These are phyloP conservation scores for Dinothrombium tinctorium DNA, from an alignment of 1,140 invertebrate genomes.

Conservation along the genomic window DNA sequence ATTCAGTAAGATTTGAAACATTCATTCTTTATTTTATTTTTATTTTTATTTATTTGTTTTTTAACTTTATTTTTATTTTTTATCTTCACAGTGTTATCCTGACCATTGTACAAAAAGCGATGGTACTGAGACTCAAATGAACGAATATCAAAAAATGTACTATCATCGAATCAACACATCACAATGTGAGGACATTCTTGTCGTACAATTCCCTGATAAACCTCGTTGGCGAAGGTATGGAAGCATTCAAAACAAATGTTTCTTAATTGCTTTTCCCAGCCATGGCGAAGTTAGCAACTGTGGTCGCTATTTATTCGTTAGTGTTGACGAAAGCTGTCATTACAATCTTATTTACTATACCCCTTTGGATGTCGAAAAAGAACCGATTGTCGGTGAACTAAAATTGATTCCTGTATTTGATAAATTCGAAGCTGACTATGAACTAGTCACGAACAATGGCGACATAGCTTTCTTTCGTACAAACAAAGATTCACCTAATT, in stretches of 20 bases:
- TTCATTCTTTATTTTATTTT: constrained; percentile 1
- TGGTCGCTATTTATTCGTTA: constrained; percentile 61
- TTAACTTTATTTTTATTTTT: constrained; percentile 4
- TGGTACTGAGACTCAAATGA: constrained; percentile 66
- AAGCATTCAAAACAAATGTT: background rate
- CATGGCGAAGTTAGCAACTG: constrained; percentile 53
- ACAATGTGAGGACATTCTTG: constrained; percentile 65
- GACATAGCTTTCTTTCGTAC: constrained; percentile 63
- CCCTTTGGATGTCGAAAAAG: constrained; percentile 26
- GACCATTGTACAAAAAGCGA: constrained; percentile 52
- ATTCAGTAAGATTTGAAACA: constrained; percentile 30
- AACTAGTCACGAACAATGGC: constrained; percentile 78
- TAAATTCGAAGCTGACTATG: constrained; percentile 79
- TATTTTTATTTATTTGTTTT: constrained; percentile 17
- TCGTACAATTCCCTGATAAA: constrained; percentile 71
- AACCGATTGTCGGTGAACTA: constrained; percentile 36
- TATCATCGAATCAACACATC: constrained; percentile 69
- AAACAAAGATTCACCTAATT: constrained; percentile 79
- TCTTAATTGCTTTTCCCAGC: background rate
- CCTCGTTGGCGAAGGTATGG: constrained; percentile 62
- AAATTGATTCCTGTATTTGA: constrained; percentile 48
- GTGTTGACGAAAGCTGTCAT: constrained; percentile 52
- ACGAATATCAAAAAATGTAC: constrained; percentile 73
- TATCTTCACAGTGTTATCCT: constrained; percentile 34
- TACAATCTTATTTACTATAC: constrained; percentile 67